phyloP scores from a whole-genome alignment of 1,140 invertebrate species.

The Eupeodes corollae region DNA sequence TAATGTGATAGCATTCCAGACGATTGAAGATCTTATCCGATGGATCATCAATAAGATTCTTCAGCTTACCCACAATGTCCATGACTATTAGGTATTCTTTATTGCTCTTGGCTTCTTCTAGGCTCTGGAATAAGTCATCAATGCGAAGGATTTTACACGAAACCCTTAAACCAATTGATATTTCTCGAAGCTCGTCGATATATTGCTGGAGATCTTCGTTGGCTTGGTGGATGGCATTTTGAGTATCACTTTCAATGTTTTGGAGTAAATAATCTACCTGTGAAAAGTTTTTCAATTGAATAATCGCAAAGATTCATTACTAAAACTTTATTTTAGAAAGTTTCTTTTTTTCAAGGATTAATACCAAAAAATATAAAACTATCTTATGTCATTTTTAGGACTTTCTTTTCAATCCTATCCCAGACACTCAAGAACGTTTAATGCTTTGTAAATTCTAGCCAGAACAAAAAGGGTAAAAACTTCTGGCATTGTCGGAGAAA shows the following conservation, averaged over 20 bases:
- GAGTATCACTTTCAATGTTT: conserved; percentile 17
- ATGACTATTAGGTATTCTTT: conserved; percentile 24
- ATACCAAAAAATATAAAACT: too few relatives aligned
- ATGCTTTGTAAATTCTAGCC: too few relatives aligned
- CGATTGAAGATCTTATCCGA: conserved; percentile 20
- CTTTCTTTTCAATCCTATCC: too few relatives aligned
- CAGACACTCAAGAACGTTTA: too few relatives aligned
- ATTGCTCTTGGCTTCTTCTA: conserved; percentile 24
- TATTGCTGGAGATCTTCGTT: conserved; percentile 17
- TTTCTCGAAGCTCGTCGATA: conserved; percentile 19
- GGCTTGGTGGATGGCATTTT: conserved; percentile 13
- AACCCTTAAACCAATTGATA: conserved; percentile 19
- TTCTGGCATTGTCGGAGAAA: too few relatives aligned
- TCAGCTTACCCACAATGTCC: conserved; percentile 22
- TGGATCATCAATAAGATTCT: conserved; percentile 19
- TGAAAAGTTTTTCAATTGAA: not conserved
- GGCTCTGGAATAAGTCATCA: conserved; percentile 28
- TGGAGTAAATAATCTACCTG: conserved; percentile 17
- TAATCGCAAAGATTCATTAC: too few relatives aligned
- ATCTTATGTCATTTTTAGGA: too few relatives aligned
- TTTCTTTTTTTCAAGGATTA: too few relatives aligned
- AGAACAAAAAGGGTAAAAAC: too few relatives aligned
- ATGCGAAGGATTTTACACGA: conserved; percentile 25
- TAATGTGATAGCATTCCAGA: conserved; percentile 26
- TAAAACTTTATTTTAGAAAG: too few relatives aligned